Evolutionary conservation across 2,113 vertebrate genomes (phyloP), one percentile per base, ranked within the genome.

Genomic region (Mugil cephalus): DNA sequence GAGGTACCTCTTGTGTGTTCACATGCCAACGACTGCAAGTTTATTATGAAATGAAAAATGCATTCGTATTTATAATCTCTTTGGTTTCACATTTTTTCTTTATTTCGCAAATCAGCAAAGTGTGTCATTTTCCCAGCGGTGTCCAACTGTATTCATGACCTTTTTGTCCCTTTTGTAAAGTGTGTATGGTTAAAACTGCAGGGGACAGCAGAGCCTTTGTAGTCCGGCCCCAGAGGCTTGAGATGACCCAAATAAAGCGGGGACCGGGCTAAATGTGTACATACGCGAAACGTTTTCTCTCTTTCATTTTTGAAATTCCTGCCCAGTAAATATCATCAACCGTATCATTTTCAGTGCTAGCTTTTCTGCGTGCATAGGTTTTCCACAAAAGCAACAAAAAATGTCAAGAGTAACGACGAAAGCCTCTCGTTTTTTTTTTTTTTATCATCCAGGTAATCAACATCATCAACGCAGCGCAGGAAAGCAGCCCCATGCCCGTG

Each of bases 401-500:
- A 18, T 10, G n/a, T n/a, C n/a, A n/a, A n/a, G n/a, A n/a, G n/a
- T n/a, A n/a, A n/a, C n/a, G 6, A 8, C 53, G 2, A 8, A 18
- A 2, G 35, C 24, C 24, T 7, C 40, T 38, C 5, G 64, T 72
- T 9, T 39, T 84, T n/a, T 17, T 67, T 72, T 9, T 39, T 84
- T n/a, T 17, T 54, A 0, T 56, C 3, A 34, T 39, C 10, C 72
- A 99, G 98, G 96, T 98, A 19, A 99, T 99, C 85, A 99, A 96
- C 91, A 98, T 99, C 87, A 98, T 99, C 89, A 99, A 95, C 15
- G 95, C 96, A 66, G 97, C 96, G 17, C 98, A 98, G 95, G 97
- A 98, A 79, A 98, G 95, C 91, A 98, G 98, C 66, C 95, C 98
- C 0, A 80, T 97, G 92, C 94, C 96, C 0, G 97, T 99, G 62